Conservation (phyloP, 2,888 invertebrate genomes). For the Eupithecia vulgata region DNA sequence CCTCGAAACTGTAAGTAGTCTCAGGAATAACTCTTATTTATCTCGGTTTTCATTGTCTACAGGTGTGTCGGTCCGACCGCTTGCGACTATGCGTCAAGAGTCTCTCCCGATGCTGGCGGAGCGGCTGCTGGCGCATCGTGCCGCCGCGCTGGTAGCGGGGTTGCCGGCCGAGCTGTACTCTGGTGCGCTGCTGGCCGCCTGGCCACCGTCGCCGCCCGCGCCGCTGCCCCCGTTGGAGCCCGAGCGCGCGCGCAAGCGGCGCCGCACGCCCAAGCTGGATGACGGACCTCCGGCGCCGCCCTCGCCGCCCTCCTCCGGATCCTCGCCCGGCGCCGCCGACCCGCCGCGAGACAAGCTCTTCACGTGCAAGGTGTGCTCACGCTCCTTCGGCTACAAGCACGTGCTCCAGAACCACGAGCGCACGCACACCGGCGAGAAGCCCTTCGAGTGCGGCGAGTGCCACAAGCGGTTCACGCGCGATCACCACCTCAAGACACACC, state of each 20-base stretch:
- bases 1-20: neutral
- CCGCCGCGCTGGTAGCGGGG: constrained; percentile 80
- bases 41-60: constrained; percentile 40
- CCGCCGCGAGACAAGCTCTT: constrained; percentile 91
- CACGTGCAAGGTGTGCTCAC: constrained; percentile 93
- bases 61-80: constrained; percentile 81
- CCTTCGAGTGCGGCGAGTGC: constrained; percentile 95
- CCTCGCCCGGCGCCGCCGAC: constrained; percentile 78
- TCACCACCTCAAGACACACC: constrained; percentile 96
- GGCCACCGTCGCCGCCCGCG: constrained; percentile 83
- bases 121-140: constrained; percentile 82
- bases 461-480: constrained; percentile 96
- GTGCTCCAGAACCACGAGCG: constrained; percentile 97
- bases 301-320: constrained; percentile 79
- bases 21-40: neutral
- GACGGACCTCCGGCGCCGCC: constrained; percentile 67
- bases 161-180: constrained; percentile 86
- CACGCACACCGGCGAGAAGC: constrained; percentile 97
- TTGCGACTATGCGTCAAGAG: constrained; percentile 80
- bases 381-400: constrained; percentile 97
- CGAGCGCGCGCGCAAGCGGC: constrained; percentile 76
- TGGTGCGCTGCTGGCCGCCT: constrained; percentile 84
- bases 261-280: constrained; percentile 78
- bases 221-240: constrained; percentile 78
- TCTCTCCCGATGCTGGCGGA: constrained; percentile 79